Percentiles rank a stretch among this genome's conserved stretches.
phyloP scores from a whole-genome alignment of 2,797 vertebrate genomes.

The Darevskia mixta region DNA sequence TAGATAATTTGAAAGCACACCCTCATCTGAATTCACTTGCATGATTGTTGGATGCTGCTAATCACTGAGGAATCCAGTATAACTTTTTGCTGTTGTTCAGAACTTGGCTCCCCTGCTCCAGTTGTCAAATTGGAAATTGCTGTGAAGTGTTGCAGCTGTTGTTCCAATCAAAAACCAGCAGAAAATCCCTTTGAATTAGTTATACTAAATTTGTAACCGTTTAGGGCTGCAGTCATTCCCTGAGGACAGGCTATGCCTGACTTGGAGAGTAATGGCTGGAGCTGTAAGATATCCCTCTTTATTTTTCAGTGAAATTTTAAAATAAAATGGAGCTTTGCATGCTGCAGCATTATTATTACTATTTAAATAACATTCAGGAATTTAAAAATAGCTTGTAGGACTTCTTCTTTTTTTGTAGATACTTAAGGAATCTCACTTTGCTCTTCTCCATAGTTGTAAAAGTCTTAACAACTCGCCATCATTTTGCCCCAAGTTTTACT shows the following conservation, averaged over 20 bases:
- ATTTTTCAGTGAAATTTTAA: constrained; percentile 42
- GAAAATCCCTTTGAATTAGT: constrained; percentile 70
- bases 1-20: background rate
- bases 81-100: constrained; percentile 26
- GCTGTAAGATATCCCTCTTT: constrained; percentile 14
- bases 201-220: constrained; percentile 69
- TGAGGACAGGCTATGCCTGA: constrained; percentile 34
- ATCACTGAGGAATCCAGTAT: constrained; percentile 31
- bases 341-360: constrained; percentile 11
- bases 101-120: constrained; percentile 34
- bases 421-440: background rate
- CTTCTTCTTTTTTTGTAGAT: background rate
- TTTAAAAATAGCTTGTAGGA: constrained; percentile 32
- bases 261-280: constrained; percentile 32
- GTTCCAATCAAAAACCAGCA: constrained; percentile 69
- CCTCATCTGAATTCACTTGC: background rate
- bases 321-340: constrained; percentile 38
- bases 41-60: background rate
- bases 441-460: background rate
- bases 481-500: background rate
- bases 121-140: constrained; percentile 70
- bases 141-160: constrained; percentile 70
- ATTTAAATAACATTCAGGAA: constrained; percentile 21
- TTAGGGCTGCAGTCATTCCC: constrained; percentile 42
- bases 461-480: background rate